A percentile compares a stretch with the other conserved stretches of the same genome.
phyloP scores from a whole-genome alignment of 2,113 vertebrate genomes.

The Ammodytes marinus region DNA sequence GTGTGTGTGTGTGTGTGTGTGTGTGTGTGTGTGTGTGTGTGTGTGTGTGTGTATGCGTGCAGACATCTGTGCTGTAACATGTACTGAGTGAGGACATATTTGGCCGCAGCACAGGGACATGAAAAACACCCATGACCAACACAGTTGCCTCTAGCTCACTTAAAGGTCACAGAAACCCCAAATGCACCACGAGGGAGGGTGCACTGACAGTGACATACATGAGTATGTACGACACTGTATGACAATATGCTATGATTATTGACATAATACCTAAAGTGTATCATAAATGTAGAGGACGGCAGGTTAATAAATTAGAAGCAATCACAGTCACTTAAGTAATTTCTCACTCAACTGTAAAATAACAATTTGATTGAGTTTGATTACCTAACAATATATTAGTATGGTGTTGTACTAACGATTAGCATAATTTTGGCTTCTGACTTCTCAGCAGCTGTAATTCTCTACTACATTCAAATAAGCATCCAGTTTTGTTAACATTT shows the following conservation, averaged over 20 bases:
- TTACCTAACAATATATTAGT: background rate
- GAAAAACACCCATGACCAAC: slow-evolving; percentile 19
- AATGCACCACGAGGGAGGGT: slow-evolving; percentile 21
- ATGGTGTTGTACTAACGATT: background rate
- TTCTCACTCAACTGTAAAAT: background rate
- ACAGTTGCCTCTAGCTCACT: slow-evolving; percentile 1
- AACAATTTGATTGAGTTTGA: background rate
- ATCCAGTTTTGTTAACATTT: background rate
- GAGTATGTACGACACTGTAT: background rate
- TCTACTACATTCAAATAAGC: background rate
- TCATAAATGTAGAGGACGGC: background rate
- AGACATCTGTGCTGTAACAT: slow-evolving; percentile 26
- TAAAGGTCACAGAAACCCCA: slow-evolving; percentile 59
- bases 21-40: background rate
- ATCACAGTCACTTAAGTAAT: too few species aligned
- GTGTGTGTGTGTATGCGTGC: background rate
- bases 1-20: background rate
- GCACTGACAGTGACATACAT: slow-evolving; percentile 1
- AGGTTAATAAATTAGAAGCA: background rate
- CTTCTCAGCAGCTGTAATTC: background rate
- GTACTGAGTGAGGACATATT: slow-evolving; percentile 45
- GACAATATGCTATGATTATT: background rate
- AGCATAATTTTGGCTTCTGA: background rate
- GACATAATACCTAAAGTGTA: background rate
- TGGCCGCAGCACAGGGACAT: slow-evolving; percentile 15